Evolutionary conservation across 2,888 invertebrate genomes (phyloP).

Genomic region (Acanthoscelides obtectus): DNA sequence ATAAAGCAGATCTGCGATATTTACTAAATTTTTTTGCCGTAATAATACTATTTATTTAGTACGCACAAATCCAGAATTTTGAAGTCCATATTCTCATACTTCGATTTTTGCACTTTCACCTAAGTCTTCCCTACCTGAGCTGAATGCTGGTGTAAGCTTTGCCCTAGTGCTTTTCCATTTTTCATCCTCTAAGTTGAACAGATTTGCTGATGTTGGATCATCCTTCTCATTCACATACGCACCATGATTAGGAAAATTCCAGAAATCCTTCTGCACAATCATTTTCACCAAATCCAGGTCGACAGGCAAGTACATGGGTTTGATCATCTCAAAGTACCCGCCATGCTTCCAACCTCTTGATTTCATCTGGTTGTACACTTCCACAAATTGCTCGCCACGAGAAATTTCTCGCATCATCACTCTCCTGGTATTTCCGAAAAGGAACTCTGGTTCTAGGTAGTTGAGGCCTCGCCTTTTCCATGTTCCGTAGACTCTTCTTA

Average conservation of each 20-base stretch:
- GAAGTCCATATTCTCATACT: too few species aligned
- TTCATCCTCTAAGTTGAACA: slow-evolving; percentile 53
- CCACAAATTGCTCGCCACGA: slow-evolving; percentile 5
- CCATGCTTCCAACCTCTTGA: slow-evolving; percentile 20
- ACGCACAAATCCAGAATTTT: too few species aligned
- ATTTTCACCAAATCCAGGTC: slow-evolving; percentile 37
- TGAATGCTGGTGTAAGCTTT: slow-evolving; percentile 18
- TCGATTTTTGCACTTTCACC: too few species aligned
- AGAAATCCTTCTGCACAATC: slow-evolving; percentile 38
- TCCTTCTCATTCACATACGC: slow-evolving; percentile 53
- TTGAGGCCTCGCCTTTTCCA: slow-evolving; percentile 34
- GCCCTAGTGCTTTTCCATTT: slow-evolving; percentile 55
- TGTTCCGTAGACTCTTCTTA: slow-evolving; percentile 26
- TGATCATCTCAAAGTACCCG: slow-evolving; percentile 25
- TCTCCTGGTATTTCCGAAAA: slow-evolving; percentile 12
- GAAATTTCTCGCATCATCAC: slow-evolving; percentile 5
- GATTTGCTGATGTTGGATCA: slow-evolving; percentile 54
- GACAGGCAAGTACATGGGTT: slow-evolving; percentile 32
- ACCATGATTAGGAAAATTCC: slow-evolving; percentile 48
- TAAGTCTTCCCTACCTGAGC: slow-evolving; percentile 11
- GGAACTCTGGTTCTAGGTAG: slow-evolving; percentile 14
- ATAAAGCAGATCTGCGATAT: too few species aligned
- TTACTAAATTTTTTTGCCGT: too few species aligned
- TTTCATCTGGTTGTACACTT: slow-evolving; percentile 22
- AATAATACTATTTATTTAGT: too few species aligned